Conservation (phyloP, 2,797 vertebrate genomes). For the Girardinus metallicus region DNA sequence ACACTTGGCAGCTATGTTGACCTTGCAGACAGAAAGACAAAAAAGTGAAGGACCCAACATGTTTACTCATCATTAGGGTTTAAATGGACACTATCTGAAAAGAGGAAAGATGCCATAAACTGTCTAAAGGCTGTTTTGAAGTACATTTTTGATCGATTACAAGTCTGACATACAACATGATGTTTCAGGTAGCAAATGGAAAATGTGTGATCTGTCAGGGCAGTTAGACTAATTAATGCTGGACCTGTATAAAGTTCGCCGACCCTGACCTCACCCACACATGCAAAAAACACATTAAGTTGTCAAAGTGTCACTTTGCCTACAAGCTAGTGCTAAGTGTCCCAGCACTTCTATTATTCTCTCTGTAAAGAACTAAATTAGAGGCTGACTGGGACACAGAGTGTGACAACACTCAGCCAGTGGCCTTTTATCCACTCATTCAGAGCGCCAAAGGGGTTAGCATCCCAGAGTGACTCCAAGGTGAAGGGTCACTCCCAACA, state of each 20-base stretch:
- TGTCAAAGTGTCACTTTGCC: constrained; percentile 73
- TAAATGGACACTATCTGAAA: constrained; percentile 48
- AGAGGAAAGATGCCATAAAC: constrained; percentile 13
- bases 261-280: constrained; percentile 64
- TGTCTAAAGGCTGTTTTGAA: constrained; percentile 14
- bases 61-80: constrained; percentile 62
- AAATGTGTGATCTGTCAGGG: constrained; percentile 30
- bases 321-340: constrained; percentile 54
- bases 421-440: constrained; percentile 70
- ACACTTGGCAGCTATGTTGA: constrained; percentile 65
- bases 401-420: constrained; percentile 62
- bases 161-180: constrained; percentile 17
- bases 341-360: constrained; percentile 62
- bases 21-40: constrained; percentile 51
- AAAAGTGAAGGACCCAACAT: constrained; percentile 39
- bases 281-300: constrained; percentile 60
- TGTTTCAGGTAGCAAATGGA: constrained; percentile 8
- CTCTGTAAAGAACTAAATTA: constrained; percentile 64
- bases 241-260: constrained; percentile 43
- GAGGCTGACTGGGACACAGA: constrained; percentile 53
- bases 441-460: constrained; percentile 61
- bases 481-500: constrained; percentile 66
- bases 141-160: constrained; percentile 8
- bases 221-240: constrained; percentile 37
- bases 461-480: constrained; percentile 59